These are phyloP conservation scores for Pheosia gnoma DNA, from an alignment of 2,888 invertebrate genomes.

Conservation along the genomic window DNA sequence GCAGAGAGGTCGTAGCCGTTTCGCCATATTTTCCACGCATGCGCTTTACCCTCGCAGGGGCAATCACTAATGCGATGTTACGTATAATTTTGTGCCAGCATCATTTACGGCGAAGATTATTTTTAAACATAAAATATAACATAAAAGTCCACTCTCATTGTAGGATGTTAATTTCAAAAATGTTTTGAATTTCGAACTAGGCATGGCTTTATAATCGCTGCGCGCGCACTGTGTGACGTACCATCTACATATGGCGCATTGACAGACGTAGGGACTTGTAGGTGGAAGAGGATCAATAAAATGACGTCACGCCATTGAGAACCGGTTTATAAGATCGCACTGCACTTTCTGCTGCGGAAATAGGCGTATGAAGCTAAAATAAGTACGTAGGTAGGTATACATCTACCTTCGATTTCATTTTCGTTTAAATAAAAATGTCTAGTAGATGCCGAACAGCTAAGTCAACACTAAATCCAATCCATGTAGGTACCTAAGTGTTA, in stretches of 20 bases:
- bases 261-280: conserved; percentile 39
- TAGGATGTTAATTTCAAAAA: not conserved
- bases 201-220: conserved; percentile 24
- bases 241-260: conserved; percentile 45
- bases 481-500: too few relatives aligned
- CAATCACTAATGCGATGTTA: conserved; percentile 69
- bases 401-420: conserved; percentile 17
- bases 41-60: conserved; percentile 65
- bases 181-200: not conserved
- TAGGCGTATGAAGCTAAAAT: conserved; percentile 38
- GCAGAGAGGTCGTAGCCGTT: conserved; percentile 65
- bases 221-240: conserved; percentile 57
- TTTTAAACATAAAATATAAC: conserved; percentile 3
- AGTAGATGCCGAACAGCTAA: too few relatives aligned
- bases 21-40: conserved; percentile 79
- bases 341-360: conserved; percentile 47
- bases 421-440: conserved; percentile 9
- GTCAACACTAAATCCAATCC: too few relatives aligned
- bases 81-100: conserved; percentile 48
- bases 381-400: conserved; percentile 18
- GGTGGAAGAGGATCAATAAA: conserved; percentile 63
- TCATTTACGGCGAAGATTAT: conserved; percentile 1
- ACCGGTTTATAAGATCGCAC: conserved; percentile 42
- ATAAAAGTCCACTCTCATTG: not conserved
- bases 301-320: conserved; percentile 79